phyloP scores from a whole-genome alignment of 2,113 vertebrate species.

The Galeopterus variegatus region DNA sequence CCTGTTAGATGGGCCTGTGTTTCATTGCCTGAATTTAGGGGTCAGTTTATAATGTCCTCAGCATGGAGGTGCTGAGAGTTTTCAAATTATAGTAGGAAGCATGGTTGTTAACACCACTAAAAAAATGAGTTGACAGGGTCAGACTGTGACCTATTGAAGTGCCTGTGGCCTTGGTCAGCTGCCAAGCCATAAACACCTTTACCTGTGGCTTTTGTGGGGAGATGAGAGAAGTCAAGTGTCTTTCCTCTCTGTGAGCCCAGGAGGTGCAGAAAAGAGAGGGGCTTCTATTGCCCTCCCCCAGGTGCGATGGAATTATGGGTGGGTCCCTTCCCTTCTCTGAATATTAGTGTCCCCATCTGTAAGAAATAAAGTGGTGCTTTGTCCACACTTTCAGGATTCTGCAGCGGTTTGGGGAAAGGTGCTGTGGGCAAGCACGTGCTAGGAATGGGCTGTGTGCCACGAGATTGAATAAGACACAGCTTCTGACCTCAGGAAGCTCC shows the following conservation, averaged over 20 bases:
- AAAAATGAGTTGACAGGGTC: not conserved
- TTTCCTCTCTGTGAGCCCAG: not conserved
- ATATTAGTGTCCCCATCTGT: conserved; percentile 7
- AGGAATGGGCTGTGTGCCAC: not conserved
- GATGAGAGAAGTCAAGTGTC: not conserved
- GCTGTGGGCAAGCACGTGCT: not conserved
- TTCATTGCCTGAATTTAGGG: conserved; percentile 5
- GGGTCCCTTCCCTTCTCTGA: not conserved
- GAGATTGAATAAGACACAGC: not conserved
- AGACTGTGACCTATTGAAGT: not conserved
- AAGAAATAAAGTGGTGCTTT: not conserved
- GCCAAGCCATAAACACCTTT: conserved; percentile 66
- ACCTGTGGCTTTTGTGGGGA: conserved; percentile 73
- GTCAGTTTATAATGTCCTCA: not conserved
- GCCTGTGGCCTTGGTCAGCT: conserved; percentile 13
- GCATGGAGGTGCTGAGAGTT: conserved; percentile 35
- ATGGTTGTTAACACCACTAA: conserved; percentile 10
- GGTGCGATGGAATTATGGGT: not conserved
- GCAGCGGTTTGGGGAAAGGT: not conserved
- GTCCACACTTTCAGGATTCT: not conserved
- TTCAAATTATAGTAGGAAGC: conserved; percentile 62
- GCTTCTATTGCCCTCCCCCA: not conserved
- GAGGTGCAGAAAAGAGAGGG: not conserved
- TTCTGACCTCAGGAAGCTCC: not conserved
- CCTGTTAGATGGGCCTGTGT: not conserved